A percentile compares a stretch with the other conserved stretches of the same genome.
Conservation (phyloP, 2,113 vertebrate species). For the Gallinago undulata region DNA sequence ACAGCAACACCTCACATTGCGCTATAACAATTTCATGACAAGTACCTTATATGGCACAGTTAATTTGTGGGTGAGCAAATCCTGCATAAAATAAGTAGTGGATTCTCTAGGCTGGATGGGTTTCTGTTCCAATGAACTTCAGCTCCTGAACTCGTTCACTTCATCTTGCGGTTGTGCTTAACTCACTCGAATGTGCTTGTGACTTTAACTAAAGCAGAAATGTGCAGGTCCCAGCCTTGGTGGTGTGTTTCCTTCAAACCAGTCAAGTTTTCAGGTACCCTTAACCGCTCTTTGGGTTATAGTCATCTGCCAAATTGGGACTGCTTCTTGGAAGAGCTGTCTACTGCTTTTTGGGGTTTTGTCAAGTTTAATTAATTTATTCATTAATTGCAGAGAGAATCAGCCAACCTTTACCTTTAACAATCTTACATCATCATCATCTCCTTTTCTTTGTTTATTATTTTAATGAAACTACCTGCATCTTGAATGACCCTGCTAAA, state of each 20-base stretch:
- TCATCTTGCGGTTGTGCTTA: not conserved
- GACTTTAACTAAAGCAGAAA: not conserved
- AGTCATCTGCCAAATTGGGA: not conserved
- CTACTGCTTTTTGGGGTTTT: not conserved
- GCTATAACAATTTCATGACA: not conserved
- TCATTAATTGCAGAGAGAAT: slow-evolving; percentile 20
- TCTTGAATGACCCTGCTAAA: not conserved
- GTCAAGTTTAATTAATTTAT: slow-evolving; percentile 32
- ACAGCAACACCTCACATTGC: not conserved
- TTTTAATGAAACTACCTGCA: not conserved
- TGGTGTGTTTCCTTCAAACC: not conserved
- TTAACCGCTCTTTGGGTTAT: not conserved
- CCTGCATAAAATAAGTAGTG: not conserved
- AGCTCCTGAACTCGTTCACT: not conserved
- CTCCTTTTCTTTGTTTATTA: not conserved
- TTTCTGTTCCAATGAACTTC: not conserved
- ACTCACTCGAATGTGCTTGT: not conserved
- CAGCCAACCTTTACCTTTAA: not conserved
- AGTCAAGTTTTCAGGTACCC: not conserved
- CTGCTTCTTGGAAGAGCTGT: not conserved
- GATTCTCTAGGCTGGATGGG: not conserved
- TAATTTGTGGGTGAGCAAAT: slow-evolving; percentile 18
- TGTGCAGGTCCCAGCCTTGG: not conserved
- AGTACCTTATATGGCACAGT: not conserved
- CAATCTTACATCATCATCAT: not conserved